Conservation (phyloP, 64 coral and sea anemone species). For the Pocillopora damicornis region DNA sequence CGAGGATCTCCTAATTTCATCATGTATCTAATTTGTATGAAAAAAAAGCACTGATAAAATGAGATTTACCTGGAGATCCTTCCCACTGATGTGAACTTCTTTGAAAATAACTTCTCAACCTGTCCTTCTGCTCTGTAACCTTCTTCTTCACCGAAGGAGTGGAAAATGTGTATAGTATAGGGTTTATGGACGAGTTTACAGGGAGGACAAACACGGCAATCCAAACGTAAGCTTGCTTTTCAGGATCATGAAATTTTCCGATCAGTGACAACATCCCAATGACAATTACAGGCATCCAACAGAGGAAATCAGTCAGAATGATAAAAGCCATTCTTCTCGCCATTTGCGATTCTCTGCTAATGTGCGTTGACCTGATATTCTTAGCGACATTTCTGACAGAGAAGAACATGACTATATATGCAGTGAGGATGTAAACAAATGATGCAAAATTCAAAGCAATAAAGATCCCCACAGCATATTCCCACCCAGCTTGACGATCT, state of each 20-base stretch:
- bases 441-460: conserved; percentile 43
- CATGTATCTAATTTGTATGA: too few species aligned
- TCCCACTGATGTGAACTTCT: neutral
- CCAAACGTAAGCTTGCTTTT: conserved; percentile 42
- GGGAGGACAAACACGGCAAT: conserved; percentile 48
- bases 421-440: conserved; percentile 52
- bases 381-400: neutral
- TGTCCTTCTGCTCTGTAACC: neutral
- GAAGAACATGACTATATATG: conserved; percentile 47
- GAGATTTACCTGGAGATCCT: neutral
- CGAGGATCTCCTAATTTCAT: too few species aligned
- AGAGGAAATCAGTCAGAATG: conserved; percentile 39
- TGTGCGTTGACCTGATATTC: conserved; percentile 22
- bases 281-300: conserved; percentile 51
- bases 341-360: conserved; percentile 25
- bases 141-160: conserved; percentile 5
- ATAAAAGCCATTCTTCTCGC: conserved; percentile 43
- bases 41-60: neutral
- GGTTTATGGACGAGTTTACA: conserved; percentile 27
- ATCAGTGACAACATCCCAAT: conserved; percentile 5
- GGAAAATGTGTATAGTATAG: conserved; percentile 37
- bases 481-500: conserved; percentile 47
- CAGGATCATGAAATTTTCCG: conserved; percentile 32
- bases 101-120: neutral
- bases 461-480: conserved; percentile 39